Evolutionary conservation across 2,888 invertebrate species (phyloP).

Genomic region (Noctua comes): DNA sequence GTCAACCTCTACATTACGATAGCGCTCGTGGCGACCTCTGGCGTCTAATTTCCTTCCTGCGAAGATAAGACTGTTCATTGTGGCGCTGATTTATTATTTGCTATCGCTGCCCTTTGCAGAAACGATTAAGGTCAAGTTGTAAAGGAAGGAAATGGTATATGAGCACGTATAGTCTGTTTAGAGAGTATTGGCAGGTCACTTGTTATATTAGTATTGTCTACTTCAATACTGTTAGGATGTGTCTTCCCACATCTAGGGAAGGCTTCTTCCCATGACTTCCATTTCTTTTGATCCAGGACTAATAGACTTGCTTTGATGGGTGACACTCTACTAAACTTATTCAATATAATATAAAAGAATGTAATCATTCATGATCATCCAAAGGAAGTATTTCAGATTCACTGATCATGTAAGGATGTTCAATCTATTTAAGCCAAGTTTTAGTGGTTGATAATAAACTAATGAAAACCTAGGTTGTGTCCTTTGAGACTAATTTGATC

Average conservation of each 20-base stretch:
- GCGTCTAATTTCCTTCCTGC: constrained; percentile 59
- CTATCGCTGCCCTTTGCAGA: constrained; percentile 57
- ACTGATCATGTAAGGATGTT: not conserved
- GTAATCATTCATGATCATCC: not conserved
- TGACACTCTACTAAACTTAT: not conserved
- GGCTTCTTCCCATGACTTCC: not conserved
- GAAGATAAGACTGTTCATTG: constrained; percentile 54
- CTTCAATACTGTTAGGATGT: not conserved
- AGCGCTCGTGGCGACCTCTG: constrained; percentile 51
- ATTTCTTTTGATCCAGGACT: not conserved
- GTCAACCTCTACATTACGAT: constrained; percentile 8
- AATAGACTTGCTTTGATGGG: not conserved
- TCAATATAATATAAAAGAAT: not conserved
- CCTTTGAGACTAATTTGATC: not conserved
- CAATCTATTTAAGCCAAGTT: not conserved
- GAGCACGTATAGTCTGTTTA: not conserved
- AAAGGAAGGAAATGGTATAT: constrained; percentile 50
- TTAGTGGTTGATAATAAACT: too few species aligned
- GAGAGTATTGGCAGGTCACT: constrained; percentile 17
- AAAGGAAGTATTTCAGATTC: not conserved
- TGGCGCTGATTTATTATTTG: constrained; percentile 56
- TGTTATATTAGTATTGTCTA: not conserved
- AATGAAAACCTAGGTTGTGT: not conserved
- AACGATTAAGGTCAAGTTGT: constrained; percentile 54
- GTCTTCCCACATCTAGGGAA: not conserved